phyloP scores from a whole-genome alignment of 2,888 invertebrate genomes.

The Hesperia comma region DNA sequence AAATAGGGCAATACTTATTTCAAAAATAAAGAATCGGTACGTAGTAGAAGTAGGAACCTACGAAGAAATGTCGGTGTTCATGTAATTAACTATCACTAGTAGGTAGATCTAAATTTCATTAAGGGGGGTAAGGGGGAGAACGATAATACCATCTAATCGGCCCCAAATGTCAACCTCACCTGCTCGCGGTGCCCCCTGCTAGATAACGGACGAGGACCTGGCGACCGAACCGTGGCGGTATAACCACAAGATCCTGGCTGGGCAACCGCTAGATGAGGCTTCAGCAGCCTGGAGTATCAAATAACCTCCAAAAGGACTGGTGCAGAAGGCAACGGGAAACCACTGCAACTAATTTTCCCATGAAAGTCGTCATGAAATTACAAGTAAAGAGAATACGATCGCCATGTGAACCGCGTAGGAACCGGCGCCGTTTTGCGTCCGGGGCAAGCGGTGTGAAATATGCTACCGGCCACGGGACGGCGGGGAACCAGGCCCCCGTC shows the following conservation, averaged over 20 bases:
- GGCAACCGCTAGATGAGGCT: not conserved
- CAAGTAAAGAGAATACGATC: not conserved
- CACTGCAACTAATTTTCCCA: conserved; percentile 29
- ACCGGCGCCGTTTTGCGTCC: conserved; percentile 37
- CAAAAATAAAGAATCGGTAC: no score
- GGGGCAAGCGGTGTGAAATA: conserved; percentile 38
- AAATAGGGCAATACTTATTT: no score
- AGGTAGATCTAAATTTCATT: no score
- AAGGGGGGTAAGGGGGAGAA: conserved; percentile 23
- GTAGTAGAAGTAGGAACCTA: no score
- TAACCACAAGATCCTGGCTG: conserved; percentile 7
- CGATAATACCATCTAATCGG: conserved; percentile 17
- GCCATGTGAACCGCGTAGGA: conserved; percentile 35
- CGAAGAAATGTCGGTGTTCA: no score
- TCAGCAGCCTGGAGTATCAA: conserved; percentile 30
- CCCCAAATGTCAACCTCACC: conserved; percentile 21
- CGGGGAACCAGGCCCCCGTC: conserved; percentile 34
- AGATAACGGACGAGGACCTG: conserved; percentile 13
- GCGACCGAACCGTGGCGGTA: conserved; percentile 19
- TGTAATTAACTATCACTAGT: no score
- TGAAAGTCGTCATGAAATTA: conserved; percentile 19
- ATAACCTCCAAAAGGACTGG: conserved; percentile 36
- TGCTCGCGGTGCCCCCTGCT: not conserved
- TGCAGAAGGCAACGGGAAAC: conserved; percentile 38
- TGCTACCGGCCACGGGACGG: conserved; percentile 33